phyloP scores from a whole-genome alignment of 2,888 invertebrate species.

The Drosophila prolongata region DNA sequence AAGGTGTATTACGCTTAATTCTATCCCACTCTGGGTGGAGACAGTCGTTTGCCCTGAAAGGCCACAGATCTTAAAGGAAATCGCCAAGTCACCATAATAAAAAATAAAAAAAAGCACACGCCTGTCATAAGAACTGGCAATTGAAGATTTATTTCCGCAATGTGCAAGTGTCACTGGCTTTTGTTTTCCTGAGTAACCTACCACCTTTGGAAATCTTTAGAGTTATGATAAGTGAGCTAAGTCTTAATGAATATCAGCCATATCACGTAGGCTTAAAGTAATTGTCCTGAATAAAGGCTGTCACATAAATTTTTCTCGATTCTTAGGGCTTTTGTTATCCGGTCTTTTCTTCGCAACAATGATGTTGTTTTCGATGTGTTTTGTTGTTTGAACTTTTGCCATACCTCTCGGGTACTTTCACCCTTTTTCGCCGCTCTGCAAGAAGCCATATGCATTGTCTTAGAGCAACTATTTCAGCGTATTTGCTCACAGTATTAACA shows the following conservation, averaged over 20 bases:
- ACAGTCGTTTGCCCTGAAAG: slow-evolving; percentile 33
- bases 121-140: slow-evolving; percentile 27
- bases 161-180: slow-evolving; percentile 16
- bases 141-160: slow-evolving; percentile 47
- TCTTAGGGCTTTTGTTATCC: slow-evolving; percentile 21
- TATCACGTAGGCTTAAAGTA: slow-evolving; percentile 51
- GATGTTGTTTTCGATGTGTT: slow-evolving; percentile 15
- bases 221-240: slow-evolving; percentile 36
- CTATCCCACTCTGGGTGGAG: background rate
- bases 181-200: slow-evolving; percentile 20
- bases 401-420: slow-evolving; percentile 50
- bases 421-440: slow-evolving; percentile 41
- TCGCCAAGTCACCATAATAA: slow-evolving; percentile 23
- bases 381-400: slow-evolving; percentile 21
- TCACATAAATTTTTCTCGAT: slow-evolving; percentile 48
- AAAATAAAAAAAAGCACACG: slow-evolving; percentile 13
- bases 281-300: slow-evolving; percentile 45
- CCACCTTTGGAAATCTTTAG: slow-evolving; percentile 10
- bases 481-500: slow-evolving; percentile 67
- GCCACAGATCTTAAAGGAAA: slow-evolving; percentile 46
- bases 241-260: slow-evolving; percentile 14
- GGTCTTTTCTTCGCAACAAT: slow-evolving; percentile 5
- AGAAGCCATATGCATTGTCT: slow-evolving; percentile 70
- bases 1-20: slow-evolving; percentile 24
- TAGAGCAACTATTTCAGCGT: slow-evolving; percentile 44